Evolutionary conservation across 2,797 vertebrate species (phyloP), one percentile per base, ranked within the genome.

Genomic region (Acanthis flammea): DNA sequence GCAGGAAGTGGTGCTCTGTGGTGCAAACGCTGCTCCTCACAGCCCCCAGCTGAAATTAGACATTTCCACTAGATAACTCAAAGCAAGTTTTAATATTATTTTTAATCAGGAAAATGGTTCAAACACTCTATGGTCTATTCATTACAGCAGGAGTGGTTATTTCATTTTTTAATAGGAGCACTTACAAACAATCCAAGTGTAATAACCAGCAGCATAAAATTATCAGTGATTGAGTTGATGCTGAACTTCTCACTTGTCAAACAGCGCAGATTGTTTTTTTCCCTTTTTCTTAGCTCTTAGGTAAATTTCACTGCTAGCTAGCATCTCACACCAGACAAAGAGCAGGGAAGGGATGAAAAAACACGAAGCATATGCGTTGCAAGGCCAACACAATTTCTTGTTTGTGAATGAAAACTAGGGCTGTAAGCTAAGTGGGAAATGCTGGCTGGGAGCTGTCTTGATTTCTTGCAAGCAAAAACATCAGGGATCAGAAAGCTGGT

Each of bases 121-220:
- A 60, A 86, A 86, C 60, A 16, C 74, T 94, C 94, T 97, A 92
- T 63, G 57, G 41, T 90, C 95, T 97, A 95, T 96, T 95, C 88
- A 95, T 94, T 97, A 90, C 82, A 88, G 83, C 93, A 93, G 93
- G 92, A 97, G 95, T 95, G 94, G 82, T 92, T 97, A 94, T 97
- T 97, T 97, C 82, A 30, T 91, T 96, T 96, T 94, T 95, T 91
- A 96, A 96, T 84, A 89, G 92, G 93, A 96, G 88, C 95, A 96
- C 97, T 97, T 97, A 93, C 83, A 97, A 98, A 97, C 94, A 97
- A 96, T 96, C 93, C 95, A 97, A 97, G 91, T 94, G 93, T 96
- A 97, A 96, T 96, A 97, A 97, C 95, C 95, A 94, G 92, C 93
- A 97, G 96, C 94, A 97, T 93, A 97, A 97, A 97, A 97, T 96